Percentiles rank a stretch among this genome's conserved stretches.
phyloP scores from a whole-genome alignment of 2,113 vertebrate genomes.

The Rattus norvegicus region GRCr8 NC_086034.1:75441001-75441500 shows the following conservation, averaged over 20 bases:
- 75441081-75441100: not conserved
- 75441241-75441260: not conserved
- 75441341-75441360: not conserved
- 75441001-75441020: not conserved
- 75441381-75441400: not conserved
- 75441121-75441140: not conserved
- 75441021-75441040: not conserved
- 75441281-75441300: not conserved
- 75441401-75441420: not conserved
- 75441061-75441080: not conserved
- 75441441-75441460: not conserved
- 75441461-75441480: not conserved
- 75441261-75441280: not conserved
- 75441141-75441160: not conserved
- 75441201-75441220: not conserved
- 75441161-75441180: not conserved
- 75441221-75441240: not conserved
- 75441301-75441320: not conserved
- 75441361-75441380: not conserved
- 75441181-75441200: too few species aligned
- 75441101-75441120: not conserved
- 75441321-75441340: not conserved
- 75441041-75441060: not conserved
- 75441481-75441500: not conserved
- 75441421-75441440: not conserved